Evolutionary conservation across 2,797 vertebrate genomes (phyloP), one percentile per base, ranked within the genome.

Genomic region (Arctocebus calabarensis): DNA sequence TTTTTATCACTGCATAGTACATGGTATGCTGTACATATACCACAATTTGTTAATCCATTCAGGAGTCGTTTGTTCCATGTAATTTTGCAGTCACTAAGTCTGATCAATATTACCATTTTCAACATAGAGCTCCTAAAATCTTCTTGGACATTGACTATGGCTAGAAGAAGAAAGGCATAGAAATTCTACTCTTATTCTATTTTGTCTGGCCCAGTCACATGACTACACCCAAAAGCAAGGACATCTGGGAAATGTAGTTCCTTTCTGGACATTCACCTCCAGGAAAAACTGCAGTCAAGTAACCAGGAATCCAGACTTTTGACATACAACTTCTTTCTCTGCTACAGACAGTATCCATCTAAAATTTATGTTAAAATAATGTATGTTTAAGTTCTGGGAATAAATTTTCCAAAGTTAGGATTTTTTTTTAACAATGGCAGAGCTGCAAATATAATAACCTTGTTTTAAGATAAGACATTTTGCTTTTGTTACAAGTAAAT

Each of bases 351-450:
- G 16, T 10, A 79, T n/a, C 7, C 52, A 90, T 45, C 34, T 23
- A 59, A 37, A 87, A 62, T 91, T 84, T 32, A n/a, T 74, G 83
- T 59, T 90, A 48, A 90, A 82, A 79, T 62, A 94, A 83, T 22
- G 0, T 11, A 59, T 85, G 52, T 74, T 92, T 89, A 92, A 90
- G 57, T 81, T 45, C 17, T 91, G 32, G 22, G 29, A 48, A 85
- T 68, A 83, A 88, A 70, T 68, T 68, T 79, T 81, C 17, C 5
- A 73, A 74, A 57, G 59, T 92, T 37, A 84, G 27, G 25, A 66
- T 45, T 43, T 62, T 68, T 68, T 55, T 88, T 22, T 16, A 91
- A 81, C 61, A 82, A 27, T 74, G 5, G 25, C 32, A 70, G 29
- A 37, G 10, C 81, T 61, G 3, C 61, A 86, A 52, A 86, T 64